Percentiles rank a stretch among this genome's conserved stretches.
Evolutionary conservation across 1,140 invertebrate species (phyloP).

Genomic region (Psix sp.): DNA sequence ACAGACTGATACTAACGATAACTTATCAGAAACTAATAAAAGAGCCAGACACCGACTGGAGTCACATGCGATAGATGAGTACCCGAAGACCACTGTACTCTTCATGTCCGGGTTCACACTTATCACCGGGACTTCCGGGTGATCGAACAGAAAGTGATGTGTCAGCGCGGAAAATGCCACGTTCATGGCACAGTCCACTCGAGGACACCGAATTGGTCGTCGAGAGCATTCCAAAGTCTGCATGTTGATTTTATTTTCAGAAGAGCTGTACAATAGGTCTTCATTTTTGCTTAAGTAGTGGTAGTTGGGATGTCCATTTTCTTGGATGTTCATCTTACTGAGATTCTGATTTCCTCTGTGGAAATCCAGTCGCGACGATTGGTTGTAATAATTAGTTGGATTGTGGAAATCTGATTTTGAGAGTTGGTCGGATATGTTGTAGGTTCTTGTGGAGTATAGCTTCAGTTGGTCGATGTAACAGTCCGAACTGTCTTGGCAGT

Average conservation of each 20-base stretch:
- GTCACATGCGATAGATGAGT: slow-evolving; percentile 61
- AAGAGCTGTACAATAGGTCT: slow-evolving; percentile 13
- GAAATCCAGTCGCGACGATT: slow-evolving; percentile 1
- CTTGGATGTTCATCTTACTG: too few relatives aligned
- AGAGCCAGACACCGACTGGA: slow-evolving; percentile 71
- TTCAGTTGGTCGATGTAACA: slow-evolving; percentile 14
- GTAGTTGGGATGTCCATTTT: too few relatives aligned
- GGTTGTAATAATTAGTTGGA: slow-evolving; percentile 8
- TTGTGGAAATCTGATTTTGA: slow-evolving; percentile 16
- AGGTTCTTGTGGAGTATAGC: slow-evolving; percentile 25
- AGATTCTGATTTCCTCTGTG: not conserved
- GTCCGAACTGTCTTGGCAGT: slow-evolving; percentile 27
- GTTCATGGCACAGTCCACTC: slow-evolving; percentile 70
- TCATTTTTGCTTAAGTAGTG: too few relatives aligned
- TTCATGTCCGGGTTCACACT: slow-evolving; percentile 69
- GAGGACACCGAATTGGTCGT: slow-evolving; percentile 70
- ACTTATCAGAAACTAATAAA: slow-evolving; percentile 70
- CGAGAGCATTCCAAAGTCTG: slow-evolving; percentile 68
- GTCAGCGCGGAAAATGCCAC: slow-evolving; percentile 72
- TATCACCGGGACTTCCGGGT: slow-evolving; percentile 72
- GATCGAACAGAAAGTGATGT: slow-evolving; percentile 73
- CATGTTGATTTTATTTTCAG: slow-evolving; percentile 61
- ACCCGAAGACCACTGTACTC: slow-evolving; percentile 70
- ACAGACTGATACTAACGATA: slow-evolving; percentile 65
- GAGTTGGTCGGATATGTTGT: slow-evolving; percentile 20